Base-by-base conservation (phyloP, 2,888 invertebrate genomes). In the Syrista parreyssii region DNA sequence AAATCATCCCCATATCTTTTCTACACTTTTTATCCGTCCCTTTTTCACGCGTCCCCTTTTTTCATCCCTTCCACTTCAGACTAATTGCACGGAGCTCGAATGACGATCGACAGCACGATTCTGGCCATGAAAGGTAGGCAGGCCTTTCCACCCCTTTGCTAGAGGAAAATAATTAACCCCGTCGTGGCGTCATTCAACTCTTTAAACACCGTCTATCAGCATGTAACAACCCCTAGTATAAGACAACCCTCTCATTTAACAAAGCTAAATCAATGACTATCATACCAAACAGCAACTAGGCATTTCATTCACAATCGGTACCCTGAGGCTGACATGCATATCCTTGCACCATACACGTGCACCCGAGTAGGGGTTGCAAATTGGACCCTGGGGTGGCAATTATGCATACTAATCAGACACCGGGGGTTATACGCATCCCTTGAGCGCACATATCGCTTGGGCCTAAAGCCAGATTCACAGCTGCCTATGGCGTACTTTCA, bases 341-440 rank as follows among this genome's bases (percentile, higher is more conserved):
- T 55, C 55, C 55, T 55, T 55, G 55, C 23, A 55, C 6, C 23
- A 9, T 9, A 55, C 6, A 23, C 55, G 23, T 6, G 23, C 55
- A 23, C 55, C 55, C 15, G 2, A 55, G 55, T 23, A n/a, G 74
- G 68, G 40, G 31, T n/a, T 55, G 68, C n/a, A 36, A 68, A 74
- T 73, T 68, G 68, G 23, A 73, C n/a, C 76, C 68, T 76, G 73
- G 68, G 73, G 68, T 76, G 35, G 34, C 73, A 76, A 76, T 73
- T 73, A 76, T 73, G 68, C 73, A 76, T 76, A 74, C 73, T 74
- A 74, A 76, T 76, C 76, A 74, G 73, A 76, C 73, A 32, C 32
- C 72, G 9, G 55, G 55, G 23, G 23, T 55, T 55, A 23, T 55
- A 23, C 55, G 23, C 55, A 55, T 9, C 9, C 55, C 55, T 9